Percentiles rank a stretch among this genome's conserved stretches.
Conservation (phyloP, 1,140 invertebrate species). For the Tenebrio molitor region DNA sequence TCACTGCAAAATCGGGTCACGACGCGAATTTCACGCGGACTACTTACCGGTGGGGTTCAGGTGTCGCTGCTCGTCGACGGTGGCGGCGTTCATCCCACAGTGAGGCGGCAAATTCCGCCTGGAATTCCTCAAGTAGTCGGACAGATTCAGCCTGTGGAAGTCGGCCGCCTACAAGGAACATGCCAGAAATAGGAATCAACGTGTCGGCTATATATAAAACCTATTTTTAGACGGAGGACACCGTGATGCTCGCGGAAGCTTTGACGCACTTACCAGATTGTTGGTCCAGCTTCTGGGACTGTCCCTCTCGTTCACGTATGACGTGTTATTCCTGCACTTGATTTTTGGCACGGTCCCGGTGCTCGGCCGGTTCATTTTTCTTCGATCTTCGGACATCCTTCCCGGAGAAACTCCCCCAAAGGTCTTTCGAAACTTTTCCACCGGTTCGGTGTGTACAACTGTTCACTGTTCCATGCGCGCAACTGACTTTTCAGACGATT, state of each 20-base stretch:
- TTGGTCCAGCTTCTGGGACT: conserved; percentile 59
- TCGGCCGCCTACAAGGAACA: conserved; percentile 17
- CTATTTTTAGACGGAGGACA: conserved; percentile 56
- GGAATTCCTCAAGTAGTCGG: conserved; percentile 29
- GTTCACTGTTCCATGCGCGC: not conserved
- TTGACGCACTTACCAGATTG: conserved; percentile 61
- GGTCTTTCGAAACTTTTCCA: too few species aligned
- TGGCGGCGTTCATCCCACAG: not conserved
- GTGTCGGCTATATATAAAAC: conserved; percentile 42
- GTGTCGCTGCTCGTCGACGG: conserved; percentile 7
- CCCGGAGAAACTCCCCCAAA: too few species aligned
- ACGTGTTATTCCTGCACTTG: conserved; percentile 64
- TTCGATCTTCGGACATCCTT: conserved; percentile 62
- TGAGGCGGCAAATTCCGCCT: conserved; percentile 15
- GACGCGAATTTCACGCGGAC: not conserved
- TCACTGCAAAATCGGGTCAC: conserved; percentile 45
- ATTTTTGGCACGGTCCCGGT: conserved; percentile 66
- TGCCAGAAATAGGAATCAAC: conserved; percentile 49
- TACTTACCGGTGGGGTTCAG: not conserved
- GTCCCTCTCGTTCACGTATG: conserved; percentile 52
- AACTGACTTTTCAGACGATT: not conserved
- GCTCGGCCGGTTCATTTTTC: conserved; percentile 61
- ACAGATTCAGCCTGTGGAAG: conserved; percentile 7
- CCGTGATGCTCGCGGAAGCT: not conserved
- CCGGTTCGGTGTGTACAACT: too few species aligned